Percentiles rank a stretch among this genome's conserved stretches.
Conservation (phyloP, 2,797 vertebrate genomes). For the Leucoraja ocellata region DNA sequence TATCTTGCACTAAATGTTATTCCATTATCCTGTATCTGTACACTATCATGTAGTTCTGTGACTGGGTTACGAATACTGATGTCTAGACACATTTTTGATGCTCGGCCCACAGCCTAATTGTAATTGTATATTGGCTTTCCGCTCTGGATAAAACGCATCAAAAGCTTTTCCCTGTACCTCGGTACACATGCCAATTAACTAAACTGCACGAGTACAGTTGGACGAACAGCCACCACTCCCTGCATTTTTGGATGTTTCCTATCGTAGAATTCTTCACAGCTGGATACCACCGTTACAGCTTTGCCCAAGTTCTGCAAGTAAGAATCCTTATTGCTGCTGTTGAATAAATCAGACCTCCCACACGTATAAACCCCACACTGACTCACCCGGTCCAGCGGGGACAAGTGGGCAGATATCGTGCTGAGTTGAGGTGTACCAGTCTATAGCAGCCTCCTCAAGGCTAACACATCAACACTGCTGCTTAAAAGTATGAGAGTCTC, state of each 20-base stretch:
- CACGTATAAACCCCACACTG: neutral
- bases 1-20: no score
- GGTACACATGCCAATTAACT: no score
- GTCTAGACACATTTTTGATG: no score
- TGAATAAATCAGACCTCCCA: neutral
- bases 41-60: no score
- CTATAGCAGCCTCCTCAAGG: neutral
- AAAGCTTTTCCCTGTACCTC: no score
- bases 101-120: no score
- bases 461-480: neutral
- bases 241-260: neutral
- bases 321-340: neutral
- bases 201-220: no score
- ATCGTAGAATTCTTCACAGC: neutral
- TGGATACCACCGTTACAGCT: neutral
- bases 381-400: neutral
- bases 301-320: neutral
- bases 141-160: no score
- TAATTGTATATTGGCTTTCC: no score
- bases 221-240: neutral
- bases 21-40: no score
- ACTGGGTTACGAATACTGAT: no score
- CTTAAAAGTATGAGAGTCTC: neutral
- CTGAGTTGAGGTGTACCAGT: neutral
- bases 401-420: neutral